phyloP scores from a whole-genome alignment of 1,140 invertebrate genomes.

The Bombus superbus region DNA sequence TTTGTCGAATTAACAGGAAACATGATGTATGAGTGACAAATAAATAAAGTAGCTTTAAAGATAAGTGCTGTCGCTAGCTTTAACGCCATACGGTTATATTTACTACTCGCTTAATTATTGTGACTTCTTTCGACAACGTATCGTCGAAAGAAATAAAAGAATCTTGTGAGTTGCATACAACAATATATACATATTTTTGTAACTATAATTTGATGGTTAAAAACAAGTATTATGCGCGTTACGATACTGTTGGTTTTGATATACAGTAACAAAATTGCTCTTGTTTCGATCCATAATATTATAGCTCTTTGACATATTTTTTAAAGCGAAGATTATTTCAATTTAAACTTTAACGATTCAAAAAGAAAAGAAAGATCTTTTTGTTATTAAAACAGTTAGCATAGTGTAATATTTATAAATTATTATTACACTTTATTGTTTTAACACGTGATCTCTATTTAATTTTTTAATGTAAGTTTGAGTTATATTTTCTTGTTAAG shows the following conservation, averaged over 20 bases:
- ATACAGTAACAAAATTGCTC: conserved; percentile 19
- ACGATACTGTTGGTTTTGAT: conserved; percentile 24
- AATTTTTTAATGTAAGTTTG: not conserved
- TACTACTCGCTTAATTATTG: conserved; percentile 38
- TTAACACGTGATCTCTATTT: not conserved
- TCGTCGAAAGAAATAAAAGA: not conserved
- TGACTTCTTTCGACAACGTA: not conserved
- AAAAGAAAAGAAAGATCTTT: not conserved
- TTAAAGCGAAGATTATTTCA: not conserved
- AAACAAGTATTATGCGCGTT: conserved; percentile 6
- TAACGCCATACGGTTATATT: conserved; percentile 44
- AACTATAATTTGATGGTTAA: conserved; percentile 18
- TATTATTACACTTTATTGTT: not conserved
- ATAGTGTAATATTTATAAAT: not conserved
- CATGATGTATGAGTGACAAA: not conserved
- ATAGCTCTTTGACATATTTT: not conserved
- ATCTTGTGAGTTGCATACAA: conserved; percentile 14
- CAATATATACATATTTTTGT: conserved; percentile 51
- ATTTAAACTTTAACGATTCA: not conserved
- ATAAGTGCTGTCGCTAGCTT: conserved; percentile 31
- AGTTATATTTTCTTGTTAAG: not conserved
- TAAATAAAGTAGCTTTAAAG: conserved; percentile 25
- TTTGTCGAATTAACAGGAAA: not conserved
- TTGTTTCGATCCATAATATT: not conserved
- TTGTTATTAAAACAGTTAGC: not conserved